Percentiles rank a stretch among this genome's conserved stretches.
These are phyloP conservation scores for Alethe castanea DNA, from an alignment of 2,113 vertebrate species.

Conservation along the genomic window DNA sequence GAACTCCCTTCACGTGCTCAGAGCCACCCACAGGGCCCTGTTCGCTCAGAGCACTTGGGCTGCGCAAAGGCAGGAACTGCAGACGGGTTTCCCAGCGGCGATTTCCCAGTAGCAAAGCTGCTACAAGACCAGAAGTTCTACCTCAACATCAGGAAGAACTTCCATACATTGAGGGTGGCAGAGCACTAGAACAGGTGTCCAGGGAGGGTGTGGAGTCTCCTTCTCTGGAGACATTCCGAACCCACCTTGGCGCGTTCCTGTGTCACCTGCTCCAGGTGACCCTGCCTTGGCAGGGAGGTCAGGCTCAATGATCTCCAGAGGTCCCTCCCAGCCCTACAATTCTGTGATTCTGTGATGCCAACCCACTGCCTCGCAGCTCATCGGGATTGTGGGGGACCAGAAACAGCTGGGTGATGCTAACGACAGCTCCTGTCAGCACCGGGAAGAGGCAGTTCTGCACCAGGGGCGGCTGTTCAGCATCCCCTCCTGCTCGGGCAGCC, in stretches of 20 bases:
- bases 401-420: neutral
- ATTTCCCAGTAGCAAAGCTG: neutral
- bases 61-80: neutral
- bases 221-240: neutral
- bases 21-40: neutral
- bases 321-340: neutral
- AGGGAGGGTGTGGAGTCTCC: neutral
- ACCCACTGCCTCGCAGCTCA: rapidly evolving
- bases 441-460: rapidly evolving
- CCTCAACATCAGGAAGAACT: too few relatives aligned
- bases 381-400: neutral
- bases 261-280: neutral
- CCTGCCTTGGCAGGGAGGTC: neutral
- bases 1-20: neutral
- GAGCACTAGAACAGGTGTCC: neutral
- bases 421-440: rapidly evolving
- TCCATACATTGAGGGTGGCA: neutral
- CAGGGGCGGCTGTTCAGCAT: neutral
- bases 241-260: neutral
- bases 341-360: neutral
- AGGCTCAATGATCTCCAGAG: neutral
- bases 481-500: neutral
- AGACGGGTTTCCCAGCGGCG: rapidly evolving
- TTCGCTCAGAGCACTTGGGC: neutral
- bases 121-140: neutral